These are phyloP conservation scores for Oreochromis mossambicus DNA, from an alignment of 2,797 vertebrate species.

Conservation along the genomic window DNA sequence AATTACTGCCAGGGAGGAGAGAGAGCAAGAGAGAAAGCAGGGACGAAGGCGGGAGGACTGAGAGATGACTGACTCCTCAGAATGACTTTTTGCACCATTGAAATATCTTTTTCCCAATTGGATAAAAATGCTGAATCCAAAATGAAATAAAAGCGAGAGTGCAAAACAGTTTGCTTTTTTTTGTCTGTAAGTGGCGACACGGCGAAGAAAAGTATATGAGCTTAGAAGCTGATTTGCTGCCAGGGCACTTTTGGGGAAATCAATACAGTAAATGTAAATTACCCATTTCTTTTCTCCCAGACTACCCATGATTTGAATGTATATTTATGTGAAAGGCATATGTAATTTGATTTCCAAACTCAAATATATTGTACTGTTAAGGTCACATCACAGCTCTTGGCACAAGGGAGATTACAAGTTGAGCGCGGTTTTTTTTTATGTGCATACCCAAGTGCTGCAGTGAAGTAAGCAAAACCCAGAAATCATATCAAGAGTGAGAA, in stretches of 20 bases:
- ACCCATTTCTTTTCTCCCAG: slow-evolving; percentile 25
- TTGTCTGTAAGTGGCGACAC: neutral
- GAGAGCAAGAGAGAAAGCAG: neutral
- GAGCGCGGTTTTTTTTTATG: neutral
- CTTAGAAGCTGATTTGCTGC: slow-evolving; percentile 53
- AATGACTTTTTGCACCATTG: slow-evolving; percentile 33
- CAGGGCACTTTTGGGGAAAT: slow-evolving; percentile 61
- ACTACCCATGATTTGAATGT: slow-evolving; percentile 45
- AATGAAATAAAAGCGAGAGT: slow-evolving; percentile 34
- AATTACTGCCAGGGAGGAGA: slow-evolving; percentile 37
- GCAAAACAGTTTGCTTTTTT: slow-evolving; percentile 14
- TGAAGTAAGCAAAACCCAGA: neutral
- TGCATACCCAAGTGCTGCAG: neutral
- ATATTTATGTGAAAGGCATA: slow-evolving; percentile 62
- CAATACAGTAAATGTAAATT: slow-evolving; percentile 68
- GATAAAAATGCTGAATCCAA: slow-evolving; percentile 44
- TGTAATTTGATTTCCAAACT: slow-evolving; percentile 65
- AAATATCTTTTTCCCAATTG: slow-evolving; percentile 19
- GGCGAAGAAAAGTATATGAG: neutral
- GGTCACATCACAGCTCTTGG: slow-evolving; percentile 33
- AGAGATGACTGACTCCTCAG: slow-evolving; percentile 26
- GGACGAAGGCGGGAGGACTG: neutral
- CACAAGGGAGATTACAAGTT: slow-evolving; percentile 42
- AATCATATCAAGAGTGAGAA: slow-evolving; percentile 34
- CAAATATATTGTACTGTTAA: slow-evolving; percentile 61